Conservation (phyloP, 1,140 invertebrate genomes). For the Pogonomyrmex barbatus region DNA sequence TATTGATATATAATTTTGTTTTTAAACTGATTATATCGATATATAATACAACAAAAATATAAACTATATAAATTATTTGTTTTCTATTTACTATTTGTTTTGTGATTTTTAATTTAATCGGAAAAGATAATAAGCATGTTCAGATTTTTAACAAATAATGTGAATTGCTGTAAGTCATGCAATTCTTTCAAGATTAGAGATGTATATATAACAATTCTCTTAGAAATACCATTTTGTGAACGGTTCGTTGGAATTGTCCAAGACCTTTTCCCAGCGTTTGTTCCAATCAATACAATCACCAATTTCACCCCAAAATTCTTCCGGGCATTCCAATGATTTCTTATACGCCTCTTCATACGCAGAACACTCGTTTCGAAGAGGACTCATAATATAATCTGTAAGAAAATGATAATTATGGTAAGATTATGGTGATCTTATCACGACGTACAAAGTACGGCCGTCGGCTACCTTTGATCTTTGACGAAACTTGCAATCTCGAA, state of each 20-base stretch:
- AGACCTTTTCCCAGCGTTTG: constrained; percentile 93
- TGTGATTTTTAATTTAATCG: no score
- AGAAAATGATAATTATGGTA: constrained; percentile 19
- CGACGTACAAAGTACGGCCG: not conserved
- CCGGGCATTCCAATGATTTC: constrained; percentile 91
- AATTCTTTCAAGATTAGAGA: not conserved
- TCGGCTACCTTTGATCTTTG: not conserved
- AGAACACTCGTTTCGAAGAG: constrained; percentile 78
- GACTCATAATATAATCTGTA: constrained; percentile 80
- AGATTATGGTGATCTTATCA: not conserved
- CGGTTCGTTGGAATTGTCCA: constrained; percentile 93
- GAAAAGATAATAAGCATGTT: no score
- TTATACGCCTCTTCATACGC: constrained; percentile 90
- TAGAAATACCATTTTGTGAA: constrained; percentile 94
- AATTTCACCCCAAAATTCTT: constrained; percentile 95
- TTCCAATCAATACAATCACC: constrained; percentile 92
- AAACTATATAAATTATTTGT: no score
- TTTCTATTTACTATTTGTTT: no score
- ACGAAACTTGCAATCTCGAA: not conserved
- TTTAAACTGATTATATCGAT: no score
- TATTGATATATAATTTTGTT: no score
- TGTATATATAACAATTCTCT: not conserved
- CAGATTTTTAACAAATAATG: no score
- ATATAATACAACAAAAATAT: no score
- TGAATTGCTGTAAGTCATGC: not conserved